Base-by-base conservation (phyloP, 92 coral and sea anemone genomes). In the Bergia puertoricense region DNA sequence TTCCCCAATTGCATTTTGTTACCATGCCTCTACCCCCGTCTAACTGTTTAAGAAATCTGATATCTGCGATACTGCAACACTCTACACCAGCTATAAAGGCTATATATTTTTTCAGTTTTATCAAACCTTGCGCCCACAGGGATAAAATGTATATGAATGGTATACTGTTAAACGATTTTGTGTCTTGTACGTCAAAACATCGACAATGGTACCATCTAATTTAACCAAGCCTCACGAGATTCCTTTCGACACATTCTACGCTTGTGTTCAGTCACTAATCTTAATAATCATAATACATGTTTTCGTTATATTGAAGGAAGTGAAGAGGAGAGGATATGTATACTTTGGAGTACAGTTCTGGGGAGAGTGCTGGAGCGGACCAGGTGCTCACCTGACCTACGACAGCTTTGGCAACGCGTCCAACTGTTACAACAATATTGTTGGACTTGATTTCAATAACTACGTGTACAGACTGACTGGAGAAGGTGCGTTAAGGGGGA, bases 281-380 rank as follows among this genome's bases (percentile, higher is more conserved):
- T n/a, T 23, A 66, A 9, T n/a, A 18, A 69, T 23, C 30, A 30
- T 30, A n/a, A 3, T 23, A 8, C 74, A 69, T 73, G 39, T 73
- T 5, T 73, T 79, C 82, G 41, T 79, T n/a, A 51, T 30, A 30
- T 30, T 30, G 30, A 79, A 79, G 82, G 67, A 79, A 37, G 82
- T 79, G 18, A 50, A 79, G 82, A 79, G 44, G 15, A 46, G 44
- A 79, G 82, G 82, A 6, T 79, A n/a, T n/a, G 82, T 79, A 67
- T 79, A 46, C 66, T 79, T 79, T 51, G 82, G 82, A 6, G 82
- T 79, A 51, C 82, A 79, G 41, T 79, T 45, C 67, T 79, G 82
- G 82, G 82, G 82, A 9, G 82, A 79, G 82, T 79, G 82, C 40
- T 79, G 82, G 82, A 79, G 82, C 8, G 82, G 65, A 2, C 65